Evolutionary conservation across 2,888 invertebrate species (phyloP).

Genomic region (Lymantria monacha): DNA sequence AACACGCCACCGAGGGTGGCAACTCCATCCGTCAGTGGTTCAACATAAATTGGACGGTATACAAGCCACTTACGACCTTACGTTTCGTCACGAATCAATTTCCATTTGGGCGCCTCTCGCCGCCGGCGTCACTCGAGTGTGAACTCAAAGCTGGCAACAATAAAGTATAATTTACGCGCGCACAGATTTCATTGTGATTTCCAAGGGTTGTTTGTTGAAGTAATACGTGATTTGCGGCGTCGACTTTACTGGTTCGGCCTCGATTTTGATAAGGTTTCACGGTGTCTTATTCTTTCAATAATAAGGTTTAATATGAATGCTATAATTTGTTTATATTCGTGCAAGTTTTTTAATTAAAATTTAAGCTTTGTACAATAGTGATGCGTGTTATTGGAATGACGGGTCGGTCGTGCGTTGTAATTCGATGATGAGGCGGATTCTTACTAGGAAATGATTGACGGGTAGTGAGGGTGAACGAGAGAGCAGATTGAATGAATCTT

Average conservation of each 20-base stretch:
- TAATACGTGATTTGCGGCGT: slow-evolving; percentile 74
- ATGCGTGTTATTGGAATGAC: slow-evolving; percentile 26
- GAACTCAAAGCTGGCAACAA: slow-evolving; percentile 39
- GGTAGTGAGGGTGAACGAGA: slow-evolving; percentile 8
- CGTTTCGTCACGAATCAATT: slow-evolving; percentile 71
- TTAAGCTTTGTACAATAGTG: slow-evolving; percentile 35
- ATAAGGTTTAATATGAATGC: slow-evolving; percentile 39
- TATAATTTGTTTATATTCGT: slow-evolving; percentile 39
- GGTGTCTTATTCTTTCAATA: slow-evolving; percentile 35
- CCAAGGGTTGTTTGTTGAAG: slow-evolving; percentile 67
- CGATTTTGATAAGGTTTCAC: slow-evolving; percentile 42
- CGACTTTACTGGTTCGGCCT: slow-evolving; percentile 43
- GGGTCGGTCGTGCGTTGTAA: slow-evolving; percentile 23
- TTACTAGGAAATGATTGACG: slow-evolving; percentile 26
- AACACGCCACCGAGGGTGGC: slow-evolving; percentile 37
- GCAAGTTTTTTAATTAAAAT: slow-evolving; percentile 67
- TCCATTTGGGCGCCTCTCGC: slow-evolving; percentile 59
- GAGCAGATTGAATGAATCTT: slow-evolving; percentile 18
- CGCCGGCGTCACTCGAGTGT: slow-evolving; percentile 41
- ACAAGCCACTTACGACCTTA: slow-evolving; percentile 56
- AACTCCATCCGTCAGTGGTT: slow-evolving; percentile 42
- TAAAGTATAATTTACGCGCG: slow-evolving; percentile 60
- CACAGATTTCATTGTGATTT: slow-evolving; percentile 51
- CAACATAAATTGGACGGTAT: slow-evolving; percentile 28
- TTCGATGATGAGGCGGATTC: slow-evolving; percentile 31